phyloP scores from a whole-genome alignment of 2,797 vertebrate genomes.

The Sphenopsis melanotis region DNA sequence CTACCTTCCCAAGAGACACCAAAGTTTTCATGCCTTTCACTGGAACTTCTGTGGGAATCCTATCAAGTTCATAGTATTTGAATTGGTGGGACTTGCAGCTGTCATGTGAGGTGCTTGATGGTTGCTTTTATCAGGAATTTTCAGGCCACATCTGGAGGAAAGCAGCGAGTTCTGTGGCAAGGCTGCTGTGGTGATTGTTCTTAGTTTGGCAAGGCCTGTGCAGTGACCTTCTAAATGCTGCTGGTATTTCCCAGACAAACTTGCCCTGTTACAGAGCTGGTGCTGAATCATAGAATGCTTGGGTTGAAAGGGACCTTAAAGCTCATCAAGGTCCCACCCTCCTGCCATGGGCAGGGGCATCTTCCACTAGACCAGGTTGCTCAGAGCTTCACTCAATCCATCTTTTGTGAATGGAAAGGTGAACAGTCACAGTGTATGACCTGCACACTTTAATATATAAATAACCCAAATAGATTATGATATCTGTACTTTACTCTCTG shows the following conservation, averaged over 20 bases:
- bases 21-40: background rate
- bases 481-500: background rate
- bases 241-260: background rate
- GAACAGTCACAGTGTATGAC: background rate
- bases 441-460: background rate
- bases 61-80: background rate
- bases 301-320: background rate
- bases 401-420: background rate
- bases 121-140: background rate
- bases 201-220: background rate
- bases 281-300: background rate
- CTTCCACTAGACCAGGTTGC: background rate
- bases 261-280: background rate
- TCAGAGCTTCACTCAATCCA: background rate
- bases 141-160: background rate
- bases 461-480: background rate
- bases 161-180: background rate
- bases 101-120: rapidly evolving
- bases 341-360: background rate
- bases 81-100: background rate
- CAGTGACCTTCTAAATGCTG: background rate
- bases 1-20: background rate
- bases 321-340: background rate
- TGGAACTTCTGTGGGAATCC: background rate
- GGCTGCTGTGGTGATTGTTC: background rate